Conservation (phyloP, 2,888 invertebrate species). For the Hydroisotoma schaefferi region DNA sequence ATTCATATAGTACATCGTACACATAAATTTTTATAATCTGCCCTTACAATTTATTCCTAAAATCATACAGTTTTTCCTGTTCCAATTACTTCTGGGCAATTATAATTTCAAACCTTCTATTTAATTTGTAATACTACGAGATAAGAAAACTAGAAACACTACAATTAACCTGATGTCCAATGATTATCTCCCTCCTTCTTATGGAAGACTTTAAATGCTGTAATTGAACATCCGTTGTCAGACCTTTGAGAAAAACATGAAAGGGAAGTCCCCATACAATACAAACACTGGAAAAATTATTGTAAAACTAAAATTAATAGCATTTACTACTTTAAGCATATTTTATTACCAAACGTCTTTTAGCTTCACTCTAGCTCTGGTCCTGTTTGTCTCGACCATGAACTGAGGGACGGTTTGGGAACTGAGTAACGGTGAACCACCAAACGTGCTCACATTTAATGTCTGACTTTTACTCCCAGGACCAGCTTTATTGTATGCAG, state of each 20-base stretch:
- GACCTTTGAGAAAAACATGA: not conserved
- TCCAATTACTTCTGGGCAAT: too few species aligned
- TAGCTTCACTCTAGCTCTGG: constrained; percentile 39
- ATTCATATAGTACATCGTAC: too few species aligned
- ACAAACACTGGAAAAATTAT: not conserved
- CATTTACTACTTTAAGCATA: too few species aligned
- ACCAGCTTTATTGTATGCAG: constrained; percentile 69
- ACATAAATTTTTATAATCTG: too few species aligned
- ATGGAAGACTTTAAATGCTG: not conserved
- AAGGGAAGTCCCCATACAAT: not conserved
- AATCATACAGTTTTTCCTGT: too few species aligned
- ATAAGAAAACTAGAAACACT: too few species aligned
- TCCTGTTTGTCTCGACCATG: constrained; percentile 41
- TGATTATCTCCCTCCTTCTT: not conserved
- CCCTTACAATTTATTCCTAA: too few species aligned
- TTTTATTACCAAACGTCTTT: constrained; percentile 39
- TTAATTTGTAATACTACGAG: too few species aligned
- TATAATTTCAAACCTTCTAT: too few species aligned
- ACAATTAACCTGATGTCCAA: not conserved
- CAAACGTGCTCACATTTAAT: constrained; percentile 51
- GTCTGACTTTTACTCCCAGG: constrained; percentile 66
- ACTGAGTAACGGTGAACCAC: constrained; percentile 34
- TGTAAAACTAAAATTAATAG: not conserved
- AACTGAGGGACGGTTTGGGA: constrained; percentile 29
- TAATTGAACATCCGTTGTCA: not conserved